phyloP scores from a whole-genome alignment of 2,888 invertebrate species.

The Caradrina kadenii region DNA sequence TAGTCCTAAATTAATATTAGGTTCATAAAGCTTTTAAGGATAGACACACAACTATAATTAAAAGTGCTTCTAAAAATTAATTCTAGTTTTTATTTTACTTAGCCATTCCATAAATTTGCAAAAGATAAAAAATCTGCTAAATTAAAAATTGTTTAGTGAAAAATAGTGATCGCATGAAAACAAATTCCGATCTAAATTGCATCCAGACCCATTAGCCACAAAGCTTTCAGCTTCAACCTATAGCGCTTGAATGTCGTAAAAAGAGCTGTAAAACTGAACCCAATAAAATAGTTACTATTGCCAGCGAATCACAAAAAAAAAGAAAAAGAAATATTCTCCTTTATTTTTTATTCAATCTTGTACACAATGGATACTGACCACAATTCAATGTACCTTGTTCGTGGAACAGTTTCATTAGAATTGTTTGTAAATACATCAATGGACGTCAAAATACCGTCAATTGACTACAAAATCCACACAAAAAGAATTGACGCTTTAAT shows the following conservation, averaged over 20 bases:
- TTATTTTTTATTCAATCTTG: conserved; percentile 37
- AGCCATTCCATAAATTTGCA: background rate
- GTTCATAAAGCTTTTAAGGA: background rate
- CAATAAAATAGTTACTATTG: conserved; percentile 50
- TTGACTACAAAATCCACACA: background rate
- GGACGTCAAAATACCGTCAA: background rate
- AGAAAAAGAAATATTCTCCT: conserved; percentile 47
- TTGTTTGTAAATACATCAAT: conserved; percentile 10
- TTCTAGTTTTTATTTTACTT: background rate
- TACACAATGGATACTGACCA: conserved; percentile 34
- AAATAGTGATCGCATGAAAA: conserved; percentile 49
- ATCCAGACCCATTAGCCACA: conserved; percentile 53
- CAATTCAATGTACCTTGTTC: conserved; percentile 19
- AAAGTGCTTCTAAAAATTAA: background rate
- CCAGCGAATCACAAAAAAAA: conserved; percentile 42
- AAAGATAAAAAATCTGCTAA: conserved; percentile 11
- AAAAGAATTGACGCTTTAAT: too few relatives aligned
- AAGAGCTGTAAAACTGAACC: conserved; percentile 51
- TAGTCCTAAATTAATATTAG: conserved; percentile 6
- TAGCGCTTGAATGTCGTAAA: conserved; percentile 55
- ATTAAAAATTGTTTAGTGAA: conserved; percentile 48
- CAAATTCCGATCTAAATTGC: conserved; percentile 55
- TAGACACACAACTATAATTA: background rate
- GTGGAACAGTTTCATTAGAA: conserved; percentile 3
- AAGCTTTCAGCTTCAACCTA: conserved; percentile 51